Base-by-base conservation (phyloP, 1,140 invertebrate genomes). In the Cydia splendana region DNA sequence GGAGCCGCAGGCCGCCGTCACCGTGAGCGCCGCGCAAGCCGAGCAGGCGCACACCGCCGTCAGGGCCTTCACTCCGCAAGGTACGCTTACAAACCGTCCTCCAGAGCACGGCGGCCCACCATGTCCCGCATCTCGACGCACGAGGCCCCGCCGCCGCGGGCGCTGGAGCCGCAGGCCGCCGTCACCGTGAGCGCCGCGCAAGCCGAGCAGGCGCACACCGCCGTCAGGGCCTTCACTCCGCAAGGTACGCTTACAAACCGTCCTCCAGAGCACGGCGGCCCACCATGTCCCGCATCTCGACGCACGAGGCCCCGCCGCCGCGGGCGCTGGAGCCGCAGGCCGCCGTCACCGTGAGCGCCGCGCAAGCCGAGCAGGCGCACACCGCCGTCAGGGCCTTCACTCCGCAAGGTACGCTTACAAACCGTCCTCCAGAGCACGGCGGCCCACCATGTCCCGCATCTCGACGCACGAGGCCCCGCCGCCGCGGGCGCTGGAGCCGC, bases 51-150 rank as follows among this genome's bases (percentile, higher is more conserved):
- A 78, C 77, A 83, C 82, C 67, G 85, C 86, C 10, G 34, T 57
- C 4, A 53, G 69, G 10, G 84, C 74, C 18, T 76, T 79, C 77
- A 83, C 85, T 5, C 81, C 79, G 9, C 78, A 83, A 57, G 84
- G 83, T 85, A 51, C n/a, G n/a, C n/a, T n/a, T n/a, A n/a, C n/a
- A n/a, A n/a, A n/a, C n/a, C n/a, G n/a, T n/a, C n/a, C n/a, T n/a
- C n/a, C 81, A 87, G 87, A 15, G 81, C 80, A 18, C 77, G 81
- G 1, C 83, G 85, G 2, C 84, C 85, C 0, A 85, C 87, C 0
- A 84, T 87, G 78, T 88, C 88, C 0, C 83, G 87, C 65, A 86
- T 90, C 73, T 84, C 80, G 65, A 89, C 84, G 65, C 88, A 90
- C 83, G 62, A 51, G 9, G 45, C 67, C 13, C 34, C 67, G 48